phyloP scores from a whole-genome alignment of 2,888 invertebrate species.

The Melanotus villosus region DNA sequence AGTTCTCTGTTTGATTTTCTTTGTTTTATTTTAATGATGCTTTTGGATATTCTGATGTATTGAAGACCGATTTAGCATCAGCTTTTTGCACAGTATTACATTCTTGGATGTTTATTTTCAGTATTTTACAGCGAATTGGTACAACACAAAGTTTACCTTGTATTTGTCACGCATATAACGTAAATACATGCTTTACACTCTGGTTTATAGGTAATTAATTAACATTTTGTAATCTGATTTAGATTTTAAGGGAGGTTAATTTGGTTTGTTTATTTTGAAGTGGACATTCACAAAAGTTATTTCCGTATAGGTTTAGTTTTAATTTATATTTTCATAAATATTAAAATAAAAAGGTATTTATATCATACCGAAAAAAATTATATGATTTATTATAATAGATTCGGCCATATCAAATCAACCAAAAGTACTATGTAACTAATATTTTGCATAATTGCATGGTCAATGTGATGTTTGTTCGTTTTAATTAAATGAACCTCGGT shows the following conservation, averaged over 20 bases:
- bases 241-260: not conserved
- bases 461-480: not conserved
- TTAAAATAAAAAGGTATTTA: no score
- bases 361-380: no score
- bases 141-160: slow-evolving; percentile 10
- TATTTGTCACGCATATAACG: slow-evolving; percentile 2
- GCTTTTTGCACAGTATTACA: no score
- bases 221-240: slow-evolving; percentile 14
- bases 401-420: no score
- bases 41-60: no score
- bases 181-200: not conserved
- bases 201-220: not conserved
- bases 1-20: no score
- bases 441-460: slow-evolving; percentile 18
- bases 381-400: not conserved
- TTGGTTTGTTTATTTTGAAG: no score
- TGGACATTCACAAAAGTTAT: no score
- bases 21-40: no score
- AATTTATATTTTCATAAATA: no score
- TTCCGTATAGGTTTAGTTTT: no score
- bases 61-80: no score
- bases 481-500: slow-evolving; percentile 1
- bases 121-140: slow-evolving; percentile 6
- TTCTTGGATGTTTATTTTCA: not conserved
- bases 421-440: not conserved